Percentiles rank a stretch among this genome's conserved stretches.
These are phyloP conservation scores for Cordilura impudica DNA, from an alignment of 2,888 invertebrate genomes.

Conservation along the genomic window DNA sequence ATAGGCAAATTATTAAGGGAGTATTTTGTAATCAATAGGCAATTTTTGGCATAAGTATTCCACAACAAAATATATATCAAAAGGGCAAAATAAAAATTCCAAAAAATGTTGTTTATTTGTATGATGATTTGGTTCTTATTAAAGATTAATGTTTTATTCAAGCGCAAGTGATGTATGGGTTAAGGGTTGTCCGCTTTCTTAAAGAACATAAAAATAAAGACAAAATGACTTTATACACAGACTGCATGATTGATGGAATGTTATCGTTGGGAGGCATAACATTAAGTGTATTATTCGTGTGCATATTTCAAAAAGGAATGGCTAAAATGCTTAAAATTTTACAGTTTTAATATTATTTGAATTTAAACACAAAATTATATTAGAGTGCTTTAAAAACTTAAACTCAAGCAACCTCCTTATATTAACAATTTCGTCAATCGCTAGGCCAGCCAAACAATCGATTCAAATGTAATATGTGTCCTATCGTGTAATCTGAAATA, in stretches of 20 bases:
- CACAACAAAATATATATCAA: background rate
- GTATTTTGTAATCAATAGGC: conserved; percentile 39
- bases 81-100: background rate
- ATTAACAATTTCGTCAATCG: too few species aligned
- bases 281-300: too few species aligned
- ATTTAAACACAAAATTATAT: too few species aligned
- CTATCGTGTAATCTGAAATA: too few species aligned
- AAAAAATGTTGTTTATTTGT: background rate
- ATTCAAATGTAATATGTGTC: too few species aligned
- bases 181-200: background rate
- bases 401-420: too few species aligned
- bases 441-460: too few species aligned
- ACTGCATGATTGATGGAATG: background rate
- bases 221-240: background rate
- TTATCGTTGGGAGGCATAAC: background rate
- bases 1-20: conserved; percentile 38
- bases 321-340: too few species aligned
- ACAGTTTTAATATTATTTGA: too few species aligned
- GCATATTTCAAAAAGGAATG: too few species aligned
- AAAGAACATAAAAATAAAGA: background rate
- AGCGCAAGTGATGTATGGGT: background rate
- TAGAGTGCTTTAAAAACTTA: too few species aligned
- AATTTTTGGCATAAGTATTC: conserved; percentile 27
- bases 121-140: background rate
- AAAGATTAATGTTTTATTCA: conserved; percentile 22